phyloP scores from a whole-genome alignment of 2,113 vertebrate genomes.

The Alaudala cheleensis region DNA sequence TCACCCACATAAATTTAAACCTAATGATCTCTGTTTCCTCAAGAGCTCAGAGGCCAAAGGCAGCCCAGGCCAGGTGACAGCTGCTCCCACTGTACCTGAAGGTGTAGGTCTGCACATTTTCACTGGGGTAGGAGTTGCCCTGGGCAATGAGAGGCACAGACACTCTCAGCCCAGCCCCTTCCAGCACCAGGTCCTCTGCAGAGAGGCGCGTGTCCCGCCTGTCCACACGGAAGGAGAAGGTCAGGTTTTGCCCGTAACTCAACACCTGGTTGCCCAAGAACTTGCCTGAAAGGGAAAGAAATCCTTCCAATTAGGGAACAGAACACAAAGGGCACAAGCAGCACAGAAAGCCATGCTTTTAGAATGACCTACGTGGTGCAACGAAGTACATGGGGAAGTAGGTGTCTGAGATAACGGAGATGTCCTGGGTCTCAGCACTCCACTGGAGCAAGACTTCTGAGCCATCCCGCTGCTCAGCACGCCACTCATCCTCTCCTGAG shows the following conservation, averaged over 20 bases:
- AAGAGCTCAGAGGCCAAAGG: neutral
- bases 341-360: neutral
- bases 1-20: neutral
- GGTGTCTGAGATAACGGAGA: constrained; percentile 88
- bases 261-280: constrained; percentile 91
- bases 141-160: constrained; percentile 93
- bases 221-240: constrained; percentile 89
- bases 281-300: constrained; percentile 77
- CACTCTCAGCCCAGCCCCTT: constrained; percentile 84
- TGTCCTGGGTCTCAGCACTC: constrained; percentile 80
- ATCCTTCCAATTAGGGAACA: neutral
- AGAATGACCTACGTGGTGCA: constrained; percentile 83
- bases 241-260: constrained; percentile 94
- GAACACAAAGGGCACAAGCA: neutral
- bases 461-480: constrained; percentile 85
- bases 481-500: constrained; percentile 88
- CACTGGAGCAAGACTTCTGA: constrained; percentile 81
- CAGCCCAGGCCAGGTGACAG: neutral
- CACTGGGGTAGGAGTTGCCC: constrained; percentile 92
- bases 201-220: constrained; percentile 89
- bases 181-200: constrained; percentile 92
- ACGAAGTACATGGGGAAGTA: constrained; percentile 95
- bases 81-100: constrained; percentile 81
- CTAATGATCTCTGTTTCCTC: neutral
- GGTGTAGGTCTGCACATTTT: constrained; percentile 81